A percentile compares a stretch with the other conserved stretches of the same genome.
These are phyloP conservation scores for Seison nebaliae DNA, from an alignment of 1,140 invertebrate species.

Conservation along the genomic window DNA sequence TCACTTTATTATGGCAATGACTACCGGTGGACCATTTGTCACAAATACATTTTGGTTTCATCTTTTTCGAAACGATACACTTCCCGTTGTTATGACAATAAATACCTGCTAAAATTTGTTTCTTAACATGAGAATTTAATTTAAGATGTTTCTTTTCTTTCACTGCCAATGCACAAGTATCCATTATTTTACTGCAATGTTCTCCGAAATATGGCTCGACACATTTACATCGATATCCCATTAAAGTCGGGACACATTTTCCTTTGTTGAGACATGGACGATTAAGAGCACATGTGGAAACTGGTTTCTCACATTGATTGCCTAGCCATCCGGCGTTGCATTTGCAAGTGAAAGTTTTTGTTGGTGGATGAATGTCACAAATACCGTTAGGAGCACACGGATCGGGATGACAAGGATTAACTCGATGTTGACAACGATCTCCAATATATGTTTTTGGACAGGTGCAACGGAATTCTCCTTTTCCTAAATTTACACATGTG, in stretches of 20 bases:
- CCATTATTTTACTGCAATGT: too few relatives aligned
- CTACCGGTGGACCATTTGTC: too few relatives aligned
- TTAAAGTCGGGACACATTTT: constrained; percentile 16
- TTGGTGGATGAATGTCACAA: constrained; percentile 55
- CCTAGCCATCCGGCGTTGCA: constrained; percentile 13
- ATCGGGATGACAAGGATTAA: constrained; percentile 59
- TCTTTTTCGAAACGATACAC: too few relatives aligned
- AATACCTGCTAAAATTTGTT: too few relatives aligned
- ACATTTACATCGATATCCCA: constrained; percentile 16
- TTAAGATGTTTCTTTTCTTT: too few relatives aligned
- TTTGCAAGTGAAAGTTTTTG: constrained; percentile 13
- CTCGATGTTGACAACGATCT: constrained; percentile 44
- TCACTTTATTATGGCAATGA: too few relatives aligned
- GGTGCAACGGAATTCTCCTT: constrained; percentile 6
- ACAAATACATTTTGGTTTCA: too few relatives aligned
- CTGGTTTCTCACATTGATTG: constrained; percentile 11
- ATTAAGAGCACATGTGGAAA: constrained; percentile 1
- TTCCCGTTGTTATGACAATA: too few relatives aligned
- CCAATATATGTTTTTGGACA: constrained; percentile 9
- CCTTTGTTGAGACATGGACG: constrained; percentile 9
- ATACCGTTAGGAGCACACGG: constrained; percentile 73
- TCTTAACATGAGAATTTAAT: too few relatives aligned
- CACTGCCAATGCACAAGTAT: too few relatives aligned
- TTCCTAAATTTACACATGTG: constrained; percentile 36
- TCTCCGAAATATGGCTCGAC: too few relatives aligned